Evolutionary conservation across 1,140 invertebrate species (phyloP), one percentile per base, ranked within the genome.

Genomic region (Stegodyphus dumicola): DNA sequence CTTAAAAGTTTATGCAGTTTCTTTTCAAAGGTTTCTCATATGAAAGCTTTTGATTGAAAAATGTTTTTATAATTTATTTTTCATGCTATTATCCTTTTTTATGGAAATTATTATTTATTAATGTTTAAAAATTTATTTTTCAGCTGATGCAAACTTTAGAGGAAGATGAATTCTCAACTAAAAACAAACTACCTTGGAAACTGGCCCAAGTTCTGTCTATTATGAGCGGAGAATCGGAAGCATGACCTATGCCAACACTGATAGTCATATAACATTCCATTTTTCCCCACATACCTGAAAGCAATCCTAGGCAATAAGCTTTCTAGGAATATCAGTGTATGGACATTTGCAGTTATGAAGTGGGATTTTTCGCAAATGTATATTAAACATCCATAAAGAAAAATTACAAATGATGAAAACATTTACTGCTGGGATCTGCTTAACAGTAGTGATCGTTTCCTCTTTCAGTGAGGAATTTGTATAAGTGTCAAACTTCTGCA

Each of bases 111-210:
- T 80, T 51, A 33, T 56, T 48, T 48, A 9, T 15, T 48, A 11
- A 4, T 15, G 0, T 79, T 11, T 65, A 65, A 15, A 48, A 49
- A 77, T 48, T 54, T 78, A 53, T 78, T 78, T 88, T 87, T 13
- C 96, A 99, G 92, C 91, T 99, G 87, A 96, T 96, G 90, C 95
- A 96, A 88, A 98, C 96, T 17, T 92, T 99, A 79, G 97, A 99
- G 91, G 97, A 99, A 90, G 97, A 99, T 91, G 97, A 99, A 91
- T 99, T 99, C 92, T 98, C 97, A 69, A 95, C 96, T 90, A 98
- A 98, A 90, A 97, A 98, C 92, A 93, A 96, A 90, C 93, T 99
- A 89, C 96, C 96, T 73, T 96, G 95, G 91, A 98, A 98, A 91
- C 93, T 99, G 89, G 97, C 98, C 91, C 97, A 98, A 92, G 97